phyloP scores from a whole-genome alignment of 2,797 vertebrate genomes.

The Melanitta fusca region DNA sequence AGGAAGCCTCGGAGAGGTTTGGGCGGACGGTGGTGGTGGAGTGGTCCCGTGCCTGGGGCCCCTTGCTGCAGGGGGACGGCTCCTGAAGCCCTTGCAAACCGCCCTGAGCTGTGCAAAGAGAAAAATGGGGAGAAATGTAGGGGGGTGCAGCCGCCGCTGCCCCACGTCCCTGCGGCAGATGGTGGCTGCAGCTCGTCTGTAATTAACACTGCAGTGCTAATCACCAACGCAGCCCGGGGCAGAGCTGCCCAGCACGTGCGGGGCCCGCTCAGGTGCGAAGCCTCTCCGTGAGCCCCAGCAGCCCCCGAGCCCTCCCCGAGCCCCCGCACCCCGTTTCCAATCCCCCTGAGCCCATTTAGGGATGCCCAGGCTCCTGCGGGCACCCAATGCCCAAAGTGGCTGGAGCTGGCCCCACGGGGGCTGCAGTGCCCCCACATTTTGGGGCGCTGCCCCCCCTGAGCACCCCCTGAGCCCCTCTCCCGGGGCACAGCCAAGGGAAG shows the following conservation, averaged over 20 bases:
- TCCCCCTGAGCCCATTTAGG: fast-evolving
- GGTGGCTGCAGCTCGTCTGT: slow-evolving; percentile 17
- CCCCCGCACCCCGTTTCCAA: not conserved
- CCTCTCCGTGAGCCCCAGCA: fast-evolving
- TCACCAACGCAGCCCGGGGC: not conserved
- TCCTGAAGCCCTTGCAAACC: not conserved
- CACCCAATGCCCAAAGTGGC: fast-evolving
- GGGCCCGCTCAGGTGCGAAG: fast-evolving
- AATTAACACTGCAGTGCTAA: slow-evolving; percentile 40
- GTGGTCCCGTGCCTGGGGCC: fast-evolving
- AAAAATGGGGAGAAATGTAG: not conserved
- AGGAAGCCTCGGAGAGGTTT: not conserved
- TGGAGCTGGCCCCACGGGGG: fast-evolving
- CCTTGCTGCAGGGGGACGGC: not conserved
- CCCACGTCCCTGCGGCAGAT: not conserved
- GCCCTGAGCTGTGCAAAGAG: not conserved
- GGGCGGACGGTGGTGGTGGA: not conserved
- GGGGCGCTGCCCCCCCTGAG: not conserved
- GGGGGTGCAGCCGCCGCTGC: not conserved
- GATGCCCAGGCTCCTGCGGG: fast-evolving
- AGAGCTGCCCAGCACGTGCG: fast-evolving
- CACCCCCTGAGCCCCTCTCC: not conserved
- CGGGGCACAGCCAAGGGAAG: fast-evolving
- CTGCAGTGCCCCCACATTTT: not conserved
- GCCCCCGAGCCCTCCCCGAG: not conserved